Percentiles rank a stretch among this genome's conserved stretches.
phyloP scores from a whole-genome alignment of 2,113 vertebrate genomes.

The Eurypyga helias region DNA sequence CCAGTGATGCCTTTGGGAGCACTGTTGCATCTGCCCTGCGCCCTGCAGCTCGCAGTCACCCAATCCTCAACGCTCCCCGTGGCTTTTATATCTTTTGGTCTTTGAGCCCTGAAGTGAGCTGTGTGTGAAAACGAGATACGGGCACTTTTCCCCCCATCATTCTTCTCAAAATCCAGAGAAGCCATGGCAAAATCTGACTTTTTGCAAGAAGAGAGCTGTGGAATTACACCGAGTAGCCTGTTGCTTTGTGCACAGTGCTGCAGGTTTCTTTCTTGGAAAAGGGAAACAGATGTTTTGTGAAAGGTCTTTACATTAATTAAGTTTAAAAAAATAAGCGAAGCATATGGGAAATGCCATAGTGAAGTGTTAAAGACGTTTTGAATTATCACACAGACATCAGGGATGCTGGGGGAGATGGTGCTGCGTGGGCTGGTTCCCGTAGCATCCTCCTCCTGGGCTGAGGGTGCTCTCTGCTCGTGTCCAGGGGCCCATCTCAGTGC shows the following conservation, averaged over 20 bases:
- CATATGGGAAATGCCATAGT: accelerated
- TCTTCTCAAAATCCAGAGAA: not conserved
- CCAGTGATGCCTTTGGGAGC: not conserved
- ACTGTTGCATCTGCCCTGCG: accelerated
- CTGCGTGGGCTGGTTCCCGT: accelerated
- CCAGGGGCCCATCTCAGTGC: not conserved
- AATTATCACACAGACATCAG: accelerated
- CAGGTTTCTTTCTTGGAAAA: not conserved
- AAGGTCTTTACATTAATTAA: not conserved
- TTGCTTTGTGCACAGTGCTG: not conserved
- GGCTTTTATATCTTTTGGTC: not conserved
- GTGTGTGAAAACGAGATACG: accelerated
- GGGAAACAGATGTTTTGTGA: not conserved
- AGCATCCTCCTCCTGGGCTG: not conserved
- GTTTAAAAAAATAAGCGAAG: not conserved
- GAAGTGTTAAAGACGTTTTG: accelerated
- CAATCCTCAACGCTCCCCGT: not conserved
- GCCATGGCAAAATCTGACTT: accelerated
- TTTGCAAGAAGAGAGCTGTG: not conserved
- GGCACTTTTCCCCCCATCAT: accelerated
- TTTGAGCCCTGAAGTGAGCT: not conserved
- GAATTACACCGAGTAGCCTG: not conserved
- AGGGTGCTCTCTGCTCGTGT: accelerated
- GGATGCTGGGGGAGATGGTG: not conserved
- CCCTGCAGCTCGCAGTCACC: not conserved